These are phyloP conservation scores for Pachliopta kotzebuea DNA, from an alignment of 2,888 invertebrate genomes.

Conservation along the genomic window DNA sequence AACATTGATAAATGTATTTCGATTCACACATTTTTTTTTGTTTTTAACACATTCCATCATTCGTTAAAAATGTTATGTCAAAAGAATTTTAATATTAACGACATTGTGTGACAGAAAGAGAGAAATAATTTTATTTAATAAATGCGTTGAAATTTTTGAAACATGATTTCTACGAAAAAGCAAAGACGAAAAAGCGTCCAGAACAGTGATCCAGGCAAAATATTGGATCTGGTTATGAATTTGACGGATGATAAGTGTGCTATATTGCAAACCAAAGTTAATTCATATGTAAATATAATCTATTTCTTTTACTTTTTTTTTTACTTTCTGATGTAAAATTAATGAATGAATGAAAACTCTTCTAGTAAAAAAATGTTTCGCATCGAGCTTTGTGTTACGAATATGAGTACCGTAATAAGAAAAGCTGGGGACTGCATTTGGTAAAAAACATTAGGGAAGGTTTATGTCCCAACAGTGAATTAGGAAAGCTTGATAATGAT, in stretches of 20 bases:
- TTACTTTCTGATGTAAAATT: no score
- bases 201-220: slow-evolving; percentile 78
- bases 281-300: slow-evolving; percentile 80
- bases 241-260: slow-evolving; percentile 71
- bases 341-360: no score
- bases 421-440: no score
- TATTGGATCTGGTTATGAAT: slow-evolving; percentile 76
- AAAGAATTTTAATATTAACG: neutral
- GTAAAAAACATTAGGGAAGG: no score
- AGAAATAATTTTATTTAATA: neutral
- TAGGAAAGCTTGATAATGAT: no score
- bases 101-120: neutral
- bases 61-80: neutral
- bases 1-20: neutral
- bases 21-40: neutral
- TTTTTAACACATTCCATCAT: neutral
- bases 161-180: slow-evolving; percentile 36
- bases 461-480: no score
- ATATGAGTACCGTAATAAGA: no score
- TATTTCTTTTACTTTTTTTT: neutral
- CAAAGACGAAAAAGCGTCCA: slow-evolving; percentile 56
- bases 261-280: slow-evolving; percentile 80
- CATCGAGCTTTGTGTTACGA: no score
- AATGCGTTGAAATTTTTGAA: neutral
- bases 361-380: no score